Evolutionary conservation across 53 echinoderm and acorn worm species (phyloP).

Genomic region (Holothuria leucospilota): DNA sequence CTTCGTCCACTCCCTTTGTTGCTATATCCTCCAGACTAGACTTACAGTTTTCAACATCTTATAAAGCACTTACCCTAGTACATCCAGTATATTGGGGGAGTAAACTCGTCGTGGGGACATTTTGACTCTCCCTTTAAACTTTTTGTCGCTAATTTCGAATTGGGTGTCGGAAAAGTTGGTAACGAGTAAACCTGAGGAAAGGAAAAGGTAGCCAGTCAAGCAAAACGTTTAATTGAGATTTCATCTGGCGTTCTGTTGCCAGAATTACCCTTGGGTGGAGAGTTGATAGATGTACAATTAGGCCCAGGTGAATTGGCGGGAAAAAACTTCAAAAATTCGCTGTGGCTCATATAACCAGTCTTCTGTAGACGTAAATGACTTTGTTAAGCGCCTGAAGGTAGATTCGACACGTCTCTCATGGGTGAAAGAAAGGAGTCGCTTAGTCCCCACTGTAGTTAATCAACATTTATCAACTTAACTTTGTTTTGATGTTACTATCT

Average conservation of each 20-base stretch:
- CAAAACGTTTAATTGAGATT: slow-evolving; percentile 50
- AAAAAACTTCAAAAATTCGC: not conserved
- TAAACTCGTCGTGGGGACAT: no score
- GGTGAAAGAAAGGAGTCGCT: slow-evolving; percentile 16
- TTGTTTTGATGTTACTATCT: not conserved
- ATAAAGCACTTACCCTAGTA: no score
- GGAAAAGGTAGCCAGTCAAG: slow-evolving; percentile 8
- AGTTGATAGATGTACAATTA: slow-evolving; percentile 46
- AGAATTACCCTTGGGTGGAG: slow-evolving; percentile 43
- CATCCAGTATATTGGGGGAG: no score
- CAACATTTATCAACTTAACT: slow-evolving; percentile 48
- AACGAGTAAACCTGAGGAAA: no score
- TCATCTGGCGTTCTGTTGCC: slow-evolving; percentile 39
- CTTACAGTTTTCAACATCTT: no score
- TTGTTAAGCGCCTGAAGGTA: slow-evolving; percentile 48
- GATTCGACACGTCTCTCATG: slow-evolving; percentile 37
- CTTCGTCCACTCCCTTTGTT: no score
- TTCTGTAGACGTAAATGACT: slow-evolving; percentile 46
- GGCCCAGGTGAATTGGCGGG: slow-evolving; percentile 50
- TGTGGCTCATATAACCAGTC: slow-evolving; percentile 24
- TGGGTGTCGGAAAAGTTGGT: no score
- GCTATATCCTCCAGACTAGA: no score
- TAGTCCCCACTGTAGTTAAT: slow-evolving; percentile 34
- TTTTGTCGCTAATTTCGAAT: no score
- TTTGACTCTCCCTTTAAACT: no score